Percentiles rank a stretch among this genome's conserved stretches.
These are phyloP conservation scores for Saturnia japonica DNA, from an alignment of 2,888 invertebrate genomes.

Conservation along the genomic window DNA sequence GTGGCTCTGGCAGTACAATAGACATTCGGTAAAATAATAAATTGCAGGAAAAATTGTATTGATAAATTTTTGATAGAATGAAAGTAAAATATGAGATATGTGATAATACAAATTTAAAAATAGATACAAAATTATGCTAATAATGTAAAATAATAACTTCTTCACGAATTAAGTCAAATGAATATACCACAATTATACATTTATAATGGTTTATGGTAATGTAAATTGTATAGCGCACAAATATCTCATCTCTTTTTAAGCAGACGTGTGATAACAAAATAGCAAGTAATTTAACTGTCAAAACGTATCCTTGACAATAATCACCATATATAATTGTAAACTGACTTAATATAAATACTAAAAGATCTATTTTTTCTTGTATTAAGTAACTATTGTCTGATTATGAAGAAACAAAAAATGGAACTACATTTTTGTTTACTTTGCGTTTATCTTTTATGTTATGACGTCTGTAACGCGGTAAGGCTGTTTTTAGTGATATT, in stretches of 20 bases:
- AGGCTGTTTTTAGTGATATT: conserved; percentile 28
- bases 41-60: too few relatives aligned
- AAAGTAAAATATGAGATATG: too few relatives aligned
- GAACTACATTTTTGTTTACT: conserved; percentile 24
- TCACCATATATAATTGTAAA: conserved; percentile 39
- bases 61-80: too few relatives aligned
- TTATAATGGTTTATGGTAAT: too few relatives aligned
- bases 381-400: conserved; percentile 30
- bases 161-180: too few relatives aligned
- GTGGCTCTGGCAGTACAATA: not conserved
- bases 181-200: too few relatives aligned
- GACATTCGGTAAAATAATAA: not conserved
- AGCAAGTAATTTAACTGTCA: conserved; percentile 40
- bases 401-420: conserved; percentile 39
- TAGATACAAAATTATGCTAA: too few relatives aligned
- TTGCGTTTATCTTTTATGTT: conserved; percentile 2
- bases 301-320: conserved; percentile 33
- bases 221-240: not conserved
- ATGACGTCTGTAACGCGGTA: conserved; percentile 40
- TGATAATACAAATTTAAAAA: too few relatives aligned
- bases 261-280: conserved; percentile 28
- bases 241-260: conserved; percentile 1
- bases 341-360: conserved; percentile 45
- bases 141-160: too few relatives aligned
- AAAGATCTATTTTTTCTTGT: conserved; percentile 28